Evolutionary conservation across 1,140 invertebrate species (phyloP).

Genomic region (Solenopsis fugax): DNA sequence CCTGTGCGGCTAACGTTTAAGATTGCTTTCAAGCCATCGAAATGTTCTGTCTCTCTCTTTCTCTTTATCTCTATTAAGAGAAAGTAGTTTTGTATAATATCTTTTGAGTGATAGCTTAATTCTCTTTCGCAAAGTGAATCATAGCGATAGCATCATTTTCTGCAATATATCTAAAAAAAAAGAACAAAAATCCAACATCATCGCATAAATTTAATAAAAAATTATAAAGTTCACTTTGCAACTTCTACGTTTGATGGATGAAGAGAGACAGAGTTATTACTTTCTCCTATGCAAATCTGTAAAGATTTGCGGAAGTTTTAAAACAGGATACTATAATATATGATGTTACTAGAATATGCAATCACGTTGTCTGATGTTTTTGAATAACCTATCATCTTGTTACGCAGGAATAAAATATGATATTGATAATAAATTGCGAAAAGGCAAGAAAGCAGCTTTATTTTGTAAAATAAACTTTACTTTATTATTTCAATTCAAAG

Average conservation of each 20-base stretch:
- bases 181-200: neutral
- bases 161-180: neutral
- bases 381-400: neutral
- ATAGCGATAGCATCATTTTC: neutral
- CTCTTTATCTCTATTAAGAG: neutral
- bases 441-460: neutral
- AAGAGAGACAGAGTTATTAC: neutral
- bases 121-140: constrained; percentile 12
- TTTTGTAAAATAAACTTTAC: neutral
- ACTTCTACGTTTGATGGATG: neutral
- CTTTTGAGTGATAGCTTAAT: constrained; percentile 9
- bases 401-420: neutral
- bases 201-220: constrained; percentile 1
- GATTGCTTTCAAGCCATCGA: neutral
- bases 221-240: neutral
- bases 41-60: neutral
- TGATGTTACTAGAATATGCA: neutral
- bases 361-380: neutral
- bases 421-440: neutral
- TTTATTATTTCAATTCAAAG: constrained; percentile 13
- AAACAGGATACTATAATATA: neutral
- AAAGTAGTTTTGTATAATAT: neutral
- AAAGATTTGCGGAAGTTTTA: neutral
- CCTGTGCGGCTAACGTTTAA: neutral
- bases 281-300: neutral